phyloP scores from a whole-genome alignment of 2,113 vertebrate species.

The Rhynchomys soricoides region DNA sequence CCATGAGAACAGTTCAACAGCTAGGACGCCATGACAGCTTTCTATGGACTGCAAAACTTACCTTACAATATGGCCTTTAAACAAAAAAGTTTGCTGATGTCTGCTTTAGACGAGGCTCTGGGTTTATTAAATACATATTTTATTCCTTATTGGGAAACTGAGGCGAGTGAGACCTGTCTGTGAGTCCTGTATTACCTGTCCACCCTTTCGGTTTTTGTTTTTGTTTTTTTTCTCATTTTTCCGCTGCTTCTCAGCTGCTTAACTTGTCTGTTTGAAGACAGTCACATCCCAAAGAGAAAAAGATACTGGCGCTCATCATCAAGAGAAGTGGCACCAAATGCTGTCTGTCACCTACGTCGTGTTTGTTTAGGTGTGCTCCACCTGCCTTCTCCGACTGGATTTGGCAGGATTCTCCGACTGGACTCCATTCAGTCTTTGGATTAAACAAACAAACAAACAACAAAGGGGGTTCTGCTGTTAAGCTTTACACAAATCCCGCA shows the following conservation, averaged over 20 bases:
- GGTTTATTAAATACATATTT: background rate
- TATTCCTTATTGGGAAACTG: constrained; percentile 42
- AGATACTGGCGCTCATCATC: background rate
- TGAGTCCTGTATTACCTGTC: background rate
- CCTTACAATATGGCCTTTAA: background rate
- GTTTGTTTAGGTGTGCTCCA: background rate
- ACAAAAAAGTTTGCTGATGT: background rate
- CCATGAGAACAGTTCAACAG: background rate
- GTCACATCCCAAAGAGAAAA: background rate
- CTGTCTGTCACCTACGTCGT: background rate
- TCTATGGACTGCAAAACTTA: background rate
- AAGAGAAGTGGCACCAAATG: background rate
- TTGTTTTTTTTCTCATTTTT: background rate
- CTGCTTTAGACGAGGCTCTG: constrained; percentile 25
- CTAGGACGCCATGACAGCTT: background rate
- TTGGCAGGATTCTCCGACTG: background rate
- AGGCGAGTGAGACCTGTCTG: background rate
- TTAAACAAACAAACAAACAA: constrained; percentile 11
- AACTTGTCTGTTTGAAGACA: constrained; percentile 10
- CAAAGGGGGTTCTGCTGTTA: constrained; percentile 35
- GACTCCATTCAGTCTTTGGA: constrained; percentile 23
- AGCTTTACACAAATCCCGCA: constrained; percentile 34
- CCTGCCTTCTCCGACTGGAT: background rate
- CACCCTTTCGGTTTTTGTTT: background rate
- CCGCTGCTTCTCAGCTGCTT: background rate